Base-by-base conservation (phyloP, 2,888 invertebrate genomes). In the Archips xylosteana region DNA sequence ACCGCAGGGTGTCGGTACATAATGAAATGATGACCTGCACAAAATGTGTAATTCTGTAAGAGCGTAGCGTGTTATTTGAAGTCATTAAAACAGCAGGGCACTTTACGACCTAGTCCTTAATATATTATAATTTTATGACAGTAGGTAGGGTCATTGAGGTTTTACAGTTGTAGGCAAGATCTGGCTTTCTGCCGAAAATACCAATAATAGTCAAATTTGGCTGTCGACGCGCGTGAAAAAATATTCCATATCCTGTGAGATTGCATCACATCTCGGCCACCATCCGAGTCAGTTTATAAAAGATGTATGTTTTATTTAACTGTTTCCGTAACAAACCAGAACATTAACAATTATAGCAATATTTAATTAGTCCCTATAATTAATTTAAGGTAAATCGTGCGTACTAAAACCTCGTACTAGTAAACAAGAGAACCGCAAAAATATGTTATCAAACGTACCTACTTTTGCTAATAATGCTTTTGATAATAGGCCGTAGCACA, bases 101-200 rank as follows among this genome's bases (percentile, higher is more conserved):
- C 63, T 68, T 57, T 57, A 59, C 59, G 49, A 63, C 15, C 49
- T 51, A 51, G 34, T 64, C 57, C 68, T 59, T 68, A 73, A 68
- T 73, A 64, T 64, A 57, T 68, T 63, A 49, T 64, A 65, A 65
- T 59, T 73, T 67, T 61, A 69, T 64, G 73, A 73, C 49, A 47
- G 49, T 61, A 61, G 60, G 15, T 39, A 61, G 3, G 34, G 34
- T 49, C 65, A 62, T 62, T 68, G 62, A 63, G 47, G 61, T 69
- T 61, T 36, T 49, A 65, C 69, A 65, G 74, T 69, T 73, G 69
- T 63, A 15, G 74, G 74, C 69, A 74, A 74, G 74, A 74, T 15
- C 45, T 47, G 74, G 74, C 74, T 60, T 34, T 8, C 39, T 60
- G 51, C 68, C 45, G 63, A 69, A 63, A 59, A 73, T 39, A 13